Percentiles rank a stretch among this genome's conserved stretches.
Evolutionary conservation across 2,888 invertebrate genomes (phyloP).

Genomic region (Nysson spinosus): DNA sequence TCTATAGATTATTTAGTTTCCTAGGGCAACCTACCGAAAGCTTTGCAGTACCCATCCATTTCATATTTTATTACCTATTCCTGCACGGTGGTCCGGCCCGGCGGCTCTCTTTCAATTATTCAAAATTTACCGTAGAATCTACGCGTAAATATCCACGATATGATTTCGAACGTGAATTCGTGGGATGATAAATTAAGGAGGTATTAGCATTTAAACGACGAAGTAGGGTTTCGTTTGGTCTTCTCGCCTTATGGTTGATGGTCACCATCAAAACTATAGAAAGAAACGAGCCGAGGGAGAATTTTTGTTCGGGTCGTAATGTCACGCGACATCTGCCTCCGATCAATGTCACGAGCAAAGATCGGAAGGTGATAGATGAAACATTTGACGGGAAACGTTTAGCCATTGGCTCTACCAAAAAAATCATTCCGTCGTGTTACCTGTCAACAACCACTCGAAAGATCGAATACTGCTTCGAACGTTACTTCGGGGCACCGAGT

Average conservation of each 20-base stretch:
- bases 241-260: slow-evolving; percentile 21
- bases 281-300: not conserved
- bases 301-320: not conserved
- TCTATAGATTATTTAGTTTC: slow-evolving; percentile 46
- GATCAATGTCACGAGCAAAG: slow-evolving; percentile 10
- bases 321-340: slow-evolving; percentile 24
- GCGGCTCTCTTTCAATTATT: slow-evolving; percentile 73
- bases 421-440: not conserved
- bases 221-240: slow-evolving; percentile 18
- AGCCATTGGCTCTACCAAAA: slow-evolving; percentile 6
- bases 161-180: slow-evolving; percentile 50
- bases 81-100: slow-evolving; percentile 65
- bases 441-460: slow-evolving; percentile 1
- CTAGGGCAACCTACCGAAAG: slow-evolving; percentile 52
- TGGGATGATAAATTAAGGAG: slow-evolving; percentile 65
- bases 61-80: slow-evolving; percentile 62
- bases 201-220: slow-evolving; percentile 71
- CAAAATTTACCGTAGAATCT: slow-evolving; percentile 51
- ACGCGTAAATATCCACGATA: slow-evolving; percentile 58
- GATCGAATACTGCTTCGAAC: not conserved
- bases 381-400: slow-evolving; percentile 12
- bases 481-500: not conserved
- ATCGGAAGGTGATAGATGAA: slow-evolving; percentile 31
- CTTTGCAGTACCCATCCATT: slow-evolving; percentile 62
- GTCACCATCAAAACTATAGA: slow-evolving; percentile 17